Evolutionary conservation across 1,140 invertebrate species (phyloP), one percentile per base, ranked within the genome.

Genomic region (Globodera ellingtonae): DNA sequence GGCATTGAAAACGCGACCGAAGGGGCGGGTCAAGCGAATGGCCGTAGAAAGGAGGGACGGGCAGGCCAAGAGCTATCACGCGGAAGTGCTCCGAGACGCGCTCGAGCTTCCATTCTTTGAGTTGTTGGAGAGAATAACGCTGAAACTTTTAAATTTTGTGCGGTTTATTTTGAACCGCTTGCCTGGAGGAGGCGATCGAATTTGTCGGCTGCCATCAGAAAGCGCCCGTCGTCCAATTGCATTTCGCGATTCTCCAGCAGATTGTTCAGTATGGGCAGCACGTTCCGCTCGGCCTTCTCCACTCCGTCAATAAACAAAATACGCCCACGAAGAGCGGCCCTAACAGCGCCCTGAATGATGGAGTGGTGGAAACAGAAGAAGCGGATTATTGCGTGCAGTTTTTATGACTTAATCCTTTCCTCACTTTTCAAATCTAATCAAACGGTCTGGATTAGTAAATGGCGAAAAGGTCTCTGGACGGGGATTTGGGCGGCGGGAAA

Each of bases 221-320:
- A 95, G 82, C 95, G 91, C 0, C 97, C 97, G 92, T 98, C 96
- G 91, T 98, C 97, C 67, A 98, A 91, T 90, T 98, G 95, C 95
- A 98, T 98, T 91, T 98, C 96, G 73, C 96, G 91, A 90, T 98
- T 98, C 91, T 98, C 97, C n/a, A 98, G 90, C 47, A 98, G 92
- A 91, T 98, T 98, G 90, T 98, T 98, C n/a, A 98, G 90, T 62
- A 98, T 94, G 66, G 97, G 97, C 67, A 98, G 91, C 48, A 98
- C 95, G 92, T 98, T 98, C 76, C 97, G 90, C 90, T 98, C 97
- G 0, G 95, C 95, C 89, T 98, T 98, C 91, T 98, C 96, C 76
- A 98, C 95, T 7, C 96, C 97, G 90, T 98, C 96, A 44, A 98
- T 91, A n/a, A 98, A 91, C 13, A 98, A 91, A 47, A 98, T 92